These are phyloP conservation scores for Phaonia tiefii DNA, from an alignment of 2,888 invertebrate genomes.

Conservation along the genomic window DNA sequence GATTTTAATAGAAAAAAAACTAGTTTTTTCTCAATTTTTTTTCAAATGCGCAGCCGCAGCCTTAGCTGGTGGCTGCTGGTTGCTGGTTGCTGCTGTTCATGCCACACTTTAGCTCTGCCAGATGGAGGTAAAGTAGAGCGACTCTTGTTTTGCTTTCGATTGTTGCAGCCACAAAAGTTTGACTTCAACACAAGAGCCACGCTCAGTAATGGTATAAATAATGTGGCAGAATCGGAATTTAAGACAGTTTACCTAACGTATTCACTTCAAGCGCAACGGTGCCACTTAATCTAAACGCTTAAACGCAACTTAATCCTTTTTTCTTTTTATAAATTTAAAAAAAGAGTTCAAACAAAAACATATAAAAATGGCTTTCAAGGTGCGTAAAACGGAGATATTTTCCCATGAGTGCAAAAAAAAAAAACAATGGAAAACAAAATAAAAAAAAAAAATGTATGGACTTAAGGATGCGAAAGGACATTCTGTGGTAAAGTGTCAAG, in stretches of 20 bases:
- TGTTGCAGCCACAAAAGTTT: constrained; percentile 18
- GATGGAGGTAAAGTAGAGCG: constrained; percentile 11
- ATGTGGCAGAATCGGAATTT: constrained; percentile 54
- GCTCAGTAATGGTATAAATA: constrained; percentile 60
- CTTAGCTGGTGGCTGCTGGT: neutral
- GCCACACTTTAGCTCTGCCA: neutral
- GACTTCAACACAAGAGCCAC: constrained; percentile 2
- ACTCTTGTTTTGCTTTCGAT: neutral
- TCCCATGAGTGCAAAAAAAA: too few species aligned
- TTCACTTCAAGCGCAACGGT: constrained; percentile 59
- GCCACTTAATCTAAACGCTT: constrained; percentile 23
- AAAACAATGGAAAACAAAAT: constrained; percentile 13
- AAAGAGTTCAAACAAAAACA: constrained; percentile 41
- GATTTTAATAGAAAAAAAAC: constrained; percentile 52
- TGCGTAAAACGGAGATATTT: constrained; percentile 54
- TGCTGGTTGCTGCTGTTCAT: constrained; percentile 32
- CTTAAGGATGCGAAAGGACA: constrained; percentile 46
- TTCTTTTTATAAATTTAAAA: neutral
- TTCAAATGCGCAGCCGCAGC: constrained; percentile 4
- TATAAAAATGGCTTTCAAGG: constrained; percentile 66
- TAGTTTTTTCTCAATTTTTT: constrained; percentile 47
- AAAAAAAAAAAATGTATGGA: neutral
- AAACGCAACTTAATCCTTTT: constrained; percentile 37
- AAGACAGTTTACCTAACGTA: constrained; percentile 56
- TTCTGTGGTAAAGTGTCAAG: constrained; percentile 17